phyloP scores from a whole-genome alignment of 37 sponge, comb jelly and placozoan genomes.

The Geodia barretti region DNA sequence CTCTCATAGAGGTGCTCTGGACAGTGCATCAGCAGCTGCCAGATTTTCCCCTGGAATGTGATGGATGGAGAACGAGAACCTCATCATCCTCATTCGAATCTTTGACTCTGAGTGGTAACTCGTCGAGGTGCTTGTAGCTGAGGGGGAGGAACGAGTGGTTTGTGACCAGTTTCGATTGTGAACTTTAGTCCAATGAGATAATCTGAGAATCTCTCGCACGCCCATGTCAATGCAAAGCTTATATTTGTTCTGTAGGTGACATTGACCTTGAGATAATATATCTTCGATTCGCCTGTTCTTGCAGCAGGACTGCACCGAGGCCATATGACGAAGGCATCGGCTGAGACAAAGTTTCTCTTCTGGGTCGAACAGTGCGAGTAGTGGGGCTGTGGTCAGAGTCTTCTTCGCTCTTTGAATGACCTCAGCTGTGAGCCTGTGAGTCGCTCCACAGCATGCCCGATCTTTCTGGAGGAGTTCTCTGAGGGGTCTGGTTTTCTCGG shows the following conservation, averaged over 20 bases:
- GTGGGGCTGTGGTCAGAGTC: not conserved
- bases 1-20: conserved; percentile 17
- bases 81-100: conserved; percentile 8
- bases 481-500: no score
- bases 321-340: not conserved
- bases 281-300: conserved; percentile 1
- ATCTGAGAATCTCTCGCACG: conserved; percentile 24
- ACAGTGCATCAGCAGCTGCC: conserved; percentile 23
- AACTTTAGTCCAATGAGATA: conserved; percentile 7
- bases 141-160: conserved; percentile 16
- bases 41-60: conserved; percentile 5
- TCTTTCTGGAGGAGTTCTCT: no score
- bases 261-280: no score
- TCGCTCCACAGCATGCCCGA: no score
- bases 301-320: conserved; percentile 18
- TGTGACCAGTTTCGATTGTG: conserved; percentile 22
- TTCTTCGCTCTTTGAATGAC: not conserved
- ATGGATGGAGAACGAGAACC: conserved; percentile 6
- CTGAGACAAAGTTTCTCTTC: not conserved
- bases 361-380: not conserved
- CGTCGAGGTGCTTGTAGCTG: not conserved
- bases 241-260: no score
- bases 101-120: not conserved
- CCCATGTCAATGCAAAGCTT: conserved; percentile 29
- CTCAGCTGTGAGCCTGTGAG: not conserved